Conservation (phyloP, 2,888 invertebrate genomes). For the Adelognathus sp. region DNA sequence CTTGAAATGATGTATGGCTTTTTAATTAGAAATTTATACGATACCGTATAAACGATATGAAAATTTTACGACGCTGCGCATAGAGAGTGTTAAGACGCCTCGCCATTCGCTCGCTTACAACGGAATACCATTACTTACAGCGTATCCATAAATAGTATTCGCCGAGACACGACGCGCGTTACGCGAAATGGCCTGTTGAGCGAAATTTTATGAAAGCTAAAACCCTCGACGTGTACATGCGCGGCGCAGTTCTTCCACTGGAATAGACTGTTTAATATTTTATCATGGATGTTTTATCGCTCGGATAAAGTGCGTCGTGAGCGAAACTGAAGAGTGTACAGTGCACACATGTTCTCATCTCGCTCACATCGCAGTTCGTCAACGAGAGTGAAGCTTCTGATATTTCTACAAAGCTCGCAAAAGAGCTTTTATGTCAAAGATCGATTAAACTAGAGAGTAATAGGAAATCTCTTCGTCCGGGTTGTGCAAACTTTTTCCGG, state of each 20-base stretch:
- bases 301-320: constrained; percentile 23
- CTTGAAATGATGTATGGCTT: too few relatives aligned
- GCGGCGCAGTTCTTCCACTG: too few relatives aligned
- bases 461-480: constrained; percentile 3
- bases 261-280: constrained; percentile 25
- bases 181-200: constrained; percentile 20
- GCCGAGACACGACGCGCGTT: constrained; percentile 1
- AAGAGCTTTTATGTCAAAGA: constrained; percentile 5
- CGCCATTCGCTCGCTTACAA: background rate
- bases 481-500: background rate
- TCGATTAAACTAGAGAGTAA: constrained; percentile 37
- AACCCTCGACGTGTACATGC: background rate
- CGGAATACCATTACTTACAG: background rate
- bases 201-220: constrained; percentile 31
- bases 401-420: background rate
- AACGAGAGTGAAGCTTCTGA: background rate
- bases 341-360: constrained; percentile 5
- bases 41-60: constrained; percentile 1
- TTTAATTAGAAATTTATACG: background rate
- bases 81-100: background rate
- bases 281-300: too few relatives aligned
- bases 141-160: constrained; percentile 1
- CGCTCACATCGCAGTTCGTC: background rate
- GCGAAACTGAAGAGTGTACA: background rate
- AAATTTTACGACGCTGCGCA: background rate